Evolutionary conservation across 2,888 invertebrate species (phyloP), one percentile per base, ranked within the genome.

Genomic region (Conops quadrifasciatus): DNA sequence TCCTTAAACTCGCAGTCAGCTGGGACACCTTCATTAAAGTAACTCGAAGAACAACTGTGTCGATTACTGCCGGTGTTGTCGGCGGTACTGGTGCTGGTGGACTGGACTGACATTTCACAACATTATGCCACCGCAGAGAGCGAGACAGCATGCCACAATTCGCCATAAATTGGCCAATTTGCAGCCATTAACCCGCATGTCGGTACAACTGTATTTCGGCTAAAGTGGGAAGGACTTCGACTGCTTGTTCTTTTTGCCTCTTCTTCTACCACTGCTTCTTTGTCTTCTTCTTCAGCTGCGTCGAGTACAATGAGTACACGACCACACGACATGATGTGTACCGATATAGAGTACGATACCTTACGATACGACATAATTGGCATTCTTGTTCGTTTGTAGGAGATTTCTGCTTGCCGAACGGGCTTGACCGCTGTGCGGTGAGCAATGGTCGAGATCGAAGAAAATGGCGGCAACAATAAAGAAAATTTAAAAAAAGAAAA

Each of bases 161-260:
- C 64, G 30, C 53, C 26, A 58, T 36, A 71, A 71, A 66, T 69
- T 58, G 71, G 51, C 66, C 63, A 71, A 67, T 58, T 68, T 67
- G 63, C 71, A 47, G 67, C 70, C 70, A 71, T 71, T 67, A 67
- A 45, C 49, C 67, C 59, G 59, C 67, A 53, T 67, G 60, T 67
- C 21, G 59, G 30, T 28, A 60, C 67, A 67, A 67, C 67, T 67
- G 67, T 67, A 67, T 67, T 67, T 49, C 47, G 47, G 59, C 4
- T 43, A n/a, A 26, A 59, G 59, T 59, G 67, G 30, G 67, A 67
- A 59, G 67, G 67, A 59, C 60, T 49, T 66, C 53, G n/a, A 9
- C 5, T 36, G 4, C 36, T 36, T 36, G 5, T 36, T 36, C 36
- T 36, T 36, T 9, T 36, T 36, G 36, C 36, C 9, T 9, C 9